Base-by-base conservation (phyloP, 2,113 vertebrate genomes). In the Corvus moneduloides region DNA sequence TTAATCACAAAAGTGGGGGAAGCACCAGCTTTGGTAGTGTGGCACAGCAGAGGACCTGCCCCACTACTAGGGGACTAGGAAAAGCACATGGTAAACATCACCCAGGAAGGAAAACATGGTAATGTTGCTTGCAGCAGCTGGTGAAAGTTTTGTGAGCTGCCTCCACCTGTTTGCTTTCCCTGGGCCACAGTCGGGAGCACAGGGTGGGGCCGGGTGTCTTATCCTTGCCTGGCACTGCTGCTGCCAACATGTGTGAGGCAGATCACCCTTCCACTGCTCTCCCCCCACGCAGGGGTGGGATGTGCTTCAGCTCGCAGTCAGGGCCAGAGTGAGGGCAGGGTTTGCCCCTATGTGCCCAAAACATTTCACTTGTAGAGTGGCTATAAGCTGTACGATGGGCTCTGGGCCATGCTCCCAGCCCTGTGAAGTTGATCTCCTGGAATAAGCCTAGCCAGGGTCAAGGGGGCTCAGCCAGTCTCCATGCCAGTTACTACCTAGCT, bases 311-410 rank as follows among this genome's bases (percentile, higher is more conserved):
- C 64, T 37, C 0, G 0, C 28, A n/a, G 23, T 2, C 76, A 54
- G 37, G 43, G 37, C 87, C 59, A 46, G 55, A 2, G 0, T 1
- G 5, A 72, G 24, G 49, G 12, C 85, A 91, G 54, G 54, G 54
- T 76, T 64, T 58, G 67, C 20, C 54, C n/a, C 62, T 56, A 0
- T 1, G 0, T 61, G 54, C 44, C n/a, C 82, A 30, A 68, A 71
- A 23, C 19, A 14, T 22, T 49, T 82, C 0, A 1, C 39, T 10
- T 56, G n/a, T 46, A 44, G 21, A 56, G 66, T 9, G 33, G 52
- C 49, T 63, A 35, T 7, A 39, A 28, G 9, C 41, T 54, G 44
- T 52, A 24, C 0, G 0, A 28, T 8, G 49, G 62, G 62, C 74
- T 71, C 39, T 16, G 19, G 71, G 58, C 44, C 27, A 28, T 11